Conservation (phyloP, 53 echinoderm and acorn worm species). For the Apostichopus leukothele region DNA sequence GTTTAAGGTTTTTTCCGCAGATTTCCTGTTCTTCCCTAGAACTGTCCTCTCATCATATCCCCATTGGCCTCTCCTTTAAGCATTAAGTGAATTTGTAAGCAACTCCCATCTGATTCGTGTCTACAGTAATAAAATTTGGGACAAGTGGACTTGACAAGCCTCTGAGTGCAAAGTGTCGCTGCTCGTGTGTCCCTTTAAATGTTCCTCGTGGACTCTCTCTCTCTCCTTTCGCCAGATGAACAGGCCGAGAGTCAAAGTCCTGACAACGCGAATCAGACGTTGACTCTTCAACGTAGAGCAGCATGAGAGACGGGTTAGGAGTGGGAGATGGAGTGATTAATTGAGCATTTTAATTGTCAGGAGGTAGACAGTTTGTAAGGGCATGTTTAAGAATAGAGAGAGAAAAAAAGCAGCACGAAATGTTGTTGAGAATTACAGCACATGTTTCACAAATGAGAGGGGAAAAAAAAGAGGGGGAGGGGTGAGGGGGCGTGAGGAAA, state of each 20-base stretch:
- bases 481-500: not conserved
- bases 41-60: not conserved
- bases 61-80: conserved; percentile 2
- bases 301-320: conserved; percentile 23
- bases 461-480: not conserved
- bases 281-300: conserved; percentile 9
- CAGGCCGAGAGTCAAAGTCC: conserved; percentile 31
- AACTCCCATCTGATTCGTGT: conserved; percentile 27
- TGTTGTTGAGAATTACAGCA: not conserved
- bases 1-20: not conserved
- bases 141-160: conserved; percentile 45
- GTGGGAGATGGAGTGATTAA: conserved; percentile 28
- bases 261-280: conserved; percentile 21
- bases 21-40: conserved; percentile 15
- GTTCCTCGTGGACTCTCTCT: not conserved
- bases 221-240: not conserved
- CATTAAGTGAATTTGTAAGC: conserved; percentile 30
- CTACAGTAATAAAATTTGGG: conserved; percentile 36
- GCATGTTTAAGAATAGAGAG: not conserved
- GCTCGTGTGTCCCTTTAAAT: conserved; percentile 33
- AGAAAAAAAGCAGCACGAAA: not conserved
- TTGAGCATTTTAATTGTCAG: conserved; percentile 34
- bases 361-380: conserved; percentile 12
- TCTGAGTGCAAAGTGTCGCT: not conserved
- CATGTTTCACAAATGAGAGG: not conserved